Evolutionary conservation across 2,888 invertebrate genomes (phyloP).

Genomic region (Antheraea assamensis): DNA sequence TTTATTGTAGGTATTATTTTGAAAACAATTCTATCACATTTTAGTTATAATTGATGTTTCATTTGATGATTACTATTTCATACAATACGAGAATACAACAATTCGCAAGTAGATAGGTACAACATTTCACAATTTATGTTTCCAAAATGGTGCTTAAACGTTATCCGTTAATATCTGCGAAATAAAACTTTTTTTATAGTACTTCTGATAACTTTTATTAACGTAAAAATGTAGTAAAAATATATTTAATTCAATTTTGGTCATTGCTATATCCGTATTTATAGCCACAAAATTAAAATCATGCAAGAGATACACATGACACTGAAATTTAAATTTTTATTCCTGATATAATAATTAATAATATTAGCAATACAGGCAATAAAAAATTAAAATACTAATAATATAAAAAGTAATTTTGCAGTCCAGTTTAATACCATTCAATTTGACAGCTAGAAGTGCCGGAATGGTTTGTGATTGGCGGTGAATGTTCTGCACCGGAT

Average conservation of each 20-base stretch:
- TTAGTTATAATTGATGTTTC: background rate
- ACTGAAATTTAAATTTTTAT: constrained; percentile 7
- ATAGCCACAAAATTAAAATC: background rate
- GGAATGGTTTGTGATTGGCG: constrained; percentile 82
- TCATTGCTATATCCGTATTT: background rate
- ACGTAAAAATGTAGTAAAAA: constrained; percentile 1
- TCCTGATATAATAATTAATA: constrained; percentile 11
- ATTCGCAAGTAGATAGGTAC: background rate
- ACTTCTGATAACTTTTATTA: background rate
- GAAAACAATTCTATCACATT: background rate
- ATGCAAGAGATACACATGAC: background rate
- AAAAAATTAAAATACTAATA: constrained; percentile 34
- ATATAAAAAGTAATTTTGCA: constrained; percentile 53
- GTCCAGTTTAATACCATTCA: constrained; percentile 71
- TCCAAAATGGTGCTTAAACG: background rate
- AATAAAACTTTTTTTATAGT: constrained; percentile 7
- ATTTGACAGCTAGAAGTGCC: constrained; percentile 81
- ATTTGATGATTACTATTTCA: too few relatives aligned
- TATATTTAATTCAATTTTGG: background rate
- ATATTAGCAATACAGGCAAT: constrained; percentile 27
- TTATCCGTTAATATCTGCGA: background rate
- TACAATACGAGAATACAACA: too few relatives aligned
- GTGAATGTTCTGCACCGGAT: constrained; percentile 81
- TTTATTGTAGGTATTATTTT: background rate
- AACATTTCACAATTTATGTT: background rate